phyloP scores from a whole-genome alignment of 2,888 invertebrate species.

The Acrobasis suavella region DNA sequence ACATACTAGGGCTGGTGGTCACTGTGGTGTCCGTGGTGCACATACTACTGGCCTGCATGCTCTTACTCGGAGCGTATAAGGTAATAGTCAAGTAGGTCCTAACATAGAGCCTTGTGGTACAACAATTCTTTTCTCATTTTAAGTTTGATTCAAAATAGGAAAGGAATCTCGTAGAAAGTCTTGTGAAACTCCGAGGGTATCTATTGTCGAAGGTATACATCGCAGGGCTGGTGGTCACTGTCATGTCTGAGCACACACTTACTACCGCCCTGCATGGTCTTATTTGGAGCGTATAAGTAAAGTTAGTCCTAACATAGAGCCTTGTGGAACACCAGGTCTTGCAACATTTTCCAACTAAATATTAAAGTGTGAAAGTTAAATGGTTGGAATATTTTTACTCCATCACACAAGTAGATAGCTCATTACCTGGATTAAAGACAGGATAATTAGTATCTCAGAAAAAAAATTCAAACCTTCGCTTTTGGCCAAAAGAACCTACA shows the following conservation, averaged over 20 bases:
- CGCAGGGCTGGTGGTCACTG: conserved; percentile 45
- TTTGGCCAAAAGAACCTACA: too few species aligned
- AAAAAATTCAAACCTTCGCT: too few species aligned
- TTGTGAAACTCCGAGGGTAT: too few species aligned
- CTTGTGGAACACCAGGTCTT: not conserved
- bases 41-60: conserved; percentile 51
- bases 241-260: conserved; percentile 52
- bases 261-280: conserved; percentile 49
- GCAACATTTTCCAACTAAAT: too few species aligned
- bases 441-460: too few species aligned
- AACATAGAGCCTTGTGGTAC: not conserved
- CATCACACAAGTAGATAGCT: too few species aligned
- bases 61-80: conserved; percentile 53
- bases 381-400: too few species aligned
- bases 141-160: too few species aligned
- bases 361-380: too few species aligned
- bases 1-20: conserved; percentile 44
- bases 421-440: too few species aligned
- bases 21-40: conserved; percentile 53
- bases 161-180: too few species aligned
- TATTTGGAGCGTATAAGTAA: conserved; percentile 46
- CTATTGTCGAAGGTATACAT: conserved; percentile 54
- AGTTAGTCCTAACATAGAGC: not conserved
- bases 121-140: too few species aligned
- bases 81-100: conserved; percentile 37